Base-by-base conservation (phyloP, 2,888 invertebrate species). In the Drosophila mimetica region DNA sequence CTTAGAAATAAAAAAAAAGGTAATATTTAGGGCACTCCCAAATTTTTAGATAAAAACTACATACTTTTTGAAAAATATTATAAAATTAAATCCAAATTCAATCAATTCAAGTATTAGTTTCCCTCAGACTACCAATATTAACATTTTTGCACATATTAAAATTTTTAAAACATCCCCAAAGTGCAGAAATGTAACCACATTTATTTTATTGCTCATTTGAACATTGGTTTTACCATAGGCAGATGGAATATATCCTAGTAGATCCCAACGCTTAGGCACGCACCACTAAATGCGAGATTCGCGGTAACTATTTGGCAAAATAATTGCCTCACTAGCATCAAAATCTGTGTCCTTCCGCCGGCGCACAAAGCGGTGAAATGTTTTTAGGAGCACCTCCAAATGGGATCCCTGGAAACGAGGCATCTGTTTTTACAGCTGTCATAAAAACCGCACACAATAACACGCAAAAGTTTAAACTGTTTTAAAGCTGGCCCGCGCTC, bases 361-460 rank as follows among this genome's bases (percentile, higher is more conserved):
- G 37, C 52, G 51, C 46, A 72, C 53, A 72, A 47, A 72, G 42
- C 47, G 52, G 64, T 16, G 41, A 46, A 61, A 71, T 71, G 61
- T 61, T 71, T 71, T 73, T 51, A 61, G 72, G 36, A 47, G 37
- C 48, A 61, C 60, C 60, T 61, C 61, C 8, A 60, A 66, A 65
- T 42, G 64, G 18, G 48, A 18, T 41, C 57, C 14, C 61, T 13
- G 25, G 22, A 8, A 22, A n/a, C 22, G 48, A 50, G 77, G 74
- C 79, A 78, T 82, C 85, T 81, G 82, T 70, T 87, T 87, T 85
- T 76, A 85, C 82, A 85, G 76, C 82, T 78, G 73, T 63, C 82
- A 74, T 87, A 78, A 87, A 73, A 87, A 65, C 69, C 76, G 53
- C 70, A 71, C 60, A 70, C 75, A 75, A 72, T 64, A 76, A 63